Evolutionary conservation across 2,888 invertebrate species (phyloP).

Genomic region (Heliconius hortense): DNA sequence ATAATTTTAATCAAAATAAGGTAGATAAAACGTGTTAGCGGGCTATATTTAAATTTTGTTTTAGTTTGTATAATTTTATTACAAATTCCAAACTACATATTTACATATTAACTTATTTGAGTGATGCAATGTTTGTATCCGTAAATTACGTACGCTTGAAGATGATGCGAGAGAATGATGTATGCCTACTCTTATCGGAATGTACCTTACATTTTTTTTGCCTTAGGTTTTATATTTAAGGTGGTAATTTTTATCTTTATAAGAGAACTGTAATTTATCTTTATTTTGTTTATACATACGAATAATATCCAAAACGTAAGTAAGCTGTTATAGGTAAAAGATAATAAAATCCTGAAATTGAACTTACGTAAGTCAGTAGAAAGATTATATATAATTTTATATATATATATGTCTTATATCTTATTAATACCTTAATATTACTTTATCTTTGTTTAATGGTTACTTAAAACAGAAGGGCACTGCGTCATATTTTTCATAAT

Average conservation of each 20-base stretch:
- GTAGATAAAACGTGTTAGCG: not conserved
- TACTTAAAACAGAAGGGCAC: conserved; percentile 16
- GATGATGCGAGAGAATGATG: conserved; percentile 17
- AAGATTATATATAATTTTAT: too few species aligned
- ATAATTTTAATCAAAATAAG: not conserved
- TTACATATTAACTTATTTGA: conserved; percentile 7
- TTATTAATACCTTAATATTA: not conserved
- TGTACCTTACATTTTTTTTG: not conserved
- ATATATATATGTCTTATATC: too few species aligned
- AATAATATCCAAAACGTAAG: too few species aligned
- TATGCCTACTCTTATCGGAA: not conserved
- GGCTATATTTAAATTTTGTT: conserved; percentile 1
- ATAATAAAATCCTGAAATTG: too few species aligned
- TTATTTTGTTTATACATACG: too few species aligned
- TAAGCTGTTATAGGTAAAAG: too few species aligned
- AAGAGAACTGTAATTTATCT: too few species aligned
- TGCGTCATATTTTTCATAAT: conserved; percentile 1
- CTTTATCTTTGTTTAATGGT: conserved; percentile 2
- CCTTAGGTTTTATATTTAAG: too few species aligned
- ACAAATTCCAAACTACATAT: not conserved
- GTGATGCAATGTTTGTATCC: conserved; percentile 27
- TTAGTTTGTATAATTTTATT: conserved; percentile 4
- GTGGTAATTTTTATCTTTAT: too few species aligned
- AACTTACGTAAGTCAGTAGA: too few species aligned
- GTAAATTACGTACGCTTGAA: conserved; percentile 22